Evolutionary conservation across 2,797 vertebrate species (phyloP), one percentile per base, ranked within the genome.

Genomic region (Thaleichthys pacificus): DNA sequence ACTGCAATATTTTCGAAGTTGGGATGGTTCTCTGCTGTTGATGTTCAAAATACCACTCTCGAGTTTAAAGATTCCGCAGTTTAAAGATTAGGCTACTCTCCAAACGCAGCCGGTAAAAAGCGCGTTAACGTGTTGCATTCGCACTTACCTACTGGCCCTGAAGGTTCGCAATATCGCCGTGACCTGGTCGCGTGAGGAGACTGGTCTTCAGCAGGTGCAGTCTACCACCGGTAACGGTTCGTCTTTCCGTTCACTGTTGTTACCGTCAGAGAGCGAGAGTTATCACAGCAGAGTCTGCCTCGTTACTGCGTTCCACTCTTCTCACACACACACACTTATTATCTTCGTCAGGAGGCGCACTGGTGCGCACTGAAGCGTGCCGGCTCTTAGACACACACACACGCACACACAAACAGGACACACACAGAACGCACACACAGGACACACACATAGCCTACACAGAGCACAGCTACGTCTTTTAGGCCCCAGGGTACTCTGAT

Each of bases 281-380:
- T 86, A 73, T 80, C 77, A 38, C 75, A 74, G 56, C 80, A 66
- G 82, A 80, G 57, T 80, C 84, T 71, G 75, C 75, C 77, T 82
- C 72, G 71, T 76, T 78, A 89, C 88, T 92, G 93, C 72, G 70
- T 80, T 60, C 76, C 72, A 75, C 76, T 86, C 65, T 75, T 77
- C 85, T 87, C 86, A 62, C 81, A 74, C 88, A 89, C 85, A 89
- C 85, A 83, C 91, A 89, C 89, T 93, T 91, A 89, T 89, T 92
- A 89, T 89, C 80, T 72, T 63, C 77, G 78, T 78, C 85, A 73
- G 75, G 62, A 72, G 72, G 82, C 83, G 77, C 89, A 84, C 74
- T 86, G 88, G 49, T 85, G 82, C 83, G 77, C 89, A 84, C 74
- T 86, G 88, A 54, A 85, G 91, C 89, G 86, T 87, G 82, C 60